Evolutionary conservation across 1,140 invertebrate species (phyloP), one percentile per base, ranked within the genome.

Genomic region (Pissodes strobi): DNA sequence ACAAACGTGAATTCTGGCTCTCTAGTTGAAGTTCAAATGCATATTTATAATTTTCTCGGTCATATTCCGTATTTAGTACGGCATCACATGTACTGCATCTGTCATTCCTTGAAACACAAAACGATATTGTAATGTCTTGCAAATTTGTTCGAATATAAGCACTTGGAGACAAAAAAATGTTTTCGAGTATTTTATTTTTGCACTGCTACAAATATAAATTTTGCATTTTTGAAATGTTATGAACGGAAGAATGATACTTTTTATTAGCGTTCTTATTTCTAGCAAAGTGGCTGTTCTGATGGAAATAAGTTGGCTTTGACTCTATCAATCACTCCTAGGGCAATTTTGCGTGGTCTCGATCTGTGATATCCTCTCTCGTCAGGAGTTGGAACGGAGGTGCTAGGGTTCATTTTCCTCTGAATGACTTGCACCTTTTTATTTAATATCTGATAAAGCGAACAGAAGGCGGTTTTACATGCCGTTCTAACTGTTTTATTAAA

Each of bases 41-140:
- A 22, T 10, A 18, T 23, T 65, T 61, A 18, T 41, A 39, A 21
- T 46, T 62, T 34, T 68, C 61, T n/a, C 25, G 41, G 45, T 64
- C 68, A 58, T 72, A 52, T 30, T 61, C 60, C 37, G 21, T 56
- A 39, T 5, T n/a, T 38, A 64, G 13, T 23, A 61, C 64, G 37
- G 48, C 23, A 62, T 74, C 70, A 62, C n/a, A n/a, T n/a, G n/a
- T n/a, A n/a, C n/a, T n/a, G n/a, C n/a, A n/a, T n/a, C n/a, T n/a
- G n/a, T n/a, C 73, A 41, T 61, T 69, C 53, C 57, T 72, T 15
- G 72, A 70, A 22, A 48, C 15, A 1, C 64, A 63, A 69, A 73
- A 72, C n/a, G n/a, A n/a, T n/a, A n/a, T n/a, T n/a, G n/a, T n/a
- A n/a, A n/a, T n/a, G n/a, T n/a, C n/a, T n/a, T n/a, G n/a, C n/a